Evolutionary conservation across 2,797 vertebrate genomes (phyloP).

Genomic region (Morelia viridis): DNA sequence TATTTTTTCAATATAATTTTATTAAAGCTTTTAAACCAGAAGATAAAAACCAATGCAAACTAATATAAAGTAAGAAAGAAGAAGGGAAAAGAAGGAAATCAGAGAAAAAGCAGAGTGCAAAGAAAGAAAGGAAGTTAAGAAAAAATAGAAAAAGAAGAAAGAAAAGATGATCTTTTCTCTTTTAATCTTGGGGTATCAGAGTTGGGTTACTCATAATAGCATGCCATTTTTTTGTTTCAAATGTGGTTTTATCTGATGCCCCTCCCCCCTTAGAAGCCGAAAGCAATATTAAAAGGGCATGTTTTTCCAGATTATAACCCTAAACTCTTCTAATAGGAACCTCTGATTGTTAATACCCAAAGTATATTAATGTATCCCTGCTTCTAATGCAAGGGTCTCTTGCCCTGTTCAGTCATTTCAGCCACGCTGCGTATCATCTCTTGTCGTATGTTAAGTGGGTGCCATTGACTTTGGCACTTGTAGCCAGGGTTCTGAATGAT

Average conservation of each 20-base stretch:
- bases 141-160: too few relatives aligned
- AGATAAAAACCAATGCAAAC: not conserved
- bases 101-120: too few relatives aligned
- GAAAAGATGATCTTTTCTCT: not conserved
- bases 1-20: not conserved
- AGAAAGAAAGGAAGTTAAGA: too few relatives aligned
- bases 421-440: not conserved
- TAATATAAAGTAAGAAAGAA: too few relatives aligned
- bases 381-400: not conserved
- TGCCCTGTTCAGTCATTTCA: not conserved
- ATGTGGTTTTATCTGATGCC: not conserved
- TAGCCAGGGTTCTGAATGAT: not conserved
- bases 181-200: not conserved
- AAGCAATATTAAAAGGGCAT: not conserved
- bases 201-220: not conserved
- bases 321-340: not conserved
- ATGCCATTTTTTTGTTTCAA: not conserved
- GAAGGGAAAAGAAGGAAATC: too few relatives aligned
- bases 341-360: not conserved
- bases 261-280: not conserved
- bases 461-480: not conserved
- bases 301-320: not conserved
- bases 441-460: constrained; percentile 20
- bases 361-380: constrained; percentile 9
- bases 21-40: not conserved